A percentile compares a stretch with the other conserved stretches of the same genome.
phyloP scores from a whole-genome alignment of 1,140 invertebrate genomes.

The Orchesella cincta region DNA sequence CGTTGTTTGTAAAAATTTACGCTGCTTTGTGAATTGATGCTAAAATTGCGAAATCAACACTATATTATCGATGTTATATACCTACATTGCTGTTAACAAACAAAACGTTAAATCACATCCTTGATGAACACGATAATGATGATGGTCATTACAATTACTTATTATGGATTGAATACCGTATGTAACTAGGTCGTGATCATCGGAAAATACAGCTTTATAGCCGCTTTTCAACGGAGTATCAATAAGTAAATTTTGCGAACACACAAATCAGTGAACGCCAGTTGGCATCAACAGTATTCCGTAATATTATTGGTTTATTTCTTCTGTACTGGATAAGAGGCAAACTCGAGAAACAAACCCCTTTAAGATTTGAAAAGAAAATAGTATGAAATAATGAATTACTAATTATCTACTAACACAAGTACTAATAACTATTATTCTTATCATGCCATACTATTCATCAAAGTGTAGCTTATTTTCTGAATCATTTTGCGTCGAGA shows the following conservation, averaged over 20 bases:
- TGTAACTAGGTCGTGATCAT: background rate
- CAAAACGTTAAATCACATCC: background rate
- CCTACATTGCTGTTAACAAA: background rate
- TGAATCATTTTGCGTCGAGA: slow-evolving; percentile 16
- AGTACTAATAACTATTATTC: slow-evolving; percentile 5
- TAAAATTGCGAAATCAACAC: background rate
- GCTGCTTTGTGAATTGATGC: background rate
- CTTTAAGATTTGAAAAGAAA: background rate
- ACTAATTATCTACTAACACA: background rate
- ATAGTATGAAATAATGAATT: slow-evolving; percentile 22
- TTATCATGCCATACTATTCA: slow-evolving; percentile 27
- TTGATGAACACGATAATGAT: background rate
- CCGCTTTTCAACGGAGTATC: background rate
- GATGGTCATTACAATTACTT: background rate
- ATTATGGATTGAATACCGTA: background rate
- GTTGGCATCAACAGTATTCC: slow-evolving; percentile 25
- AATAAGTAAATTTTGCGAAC: slow-evolving; percentile 6
- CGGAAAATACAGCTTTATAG: slow-evolving; percentile 19
- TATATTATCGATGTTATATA: background rate
- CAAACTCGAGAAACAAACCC: slow-evolving; percentile 25
- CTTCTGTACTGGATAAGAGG: slow-evolving; percentile 23
- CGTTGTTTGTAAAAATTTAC: background rate
- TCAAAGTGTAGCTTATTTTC: slow-evolving; percentile 30
- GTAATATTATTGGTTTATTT: slow-evolving; percentile 9
- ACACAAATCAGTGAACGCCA: slow-evolving; percentile 24